phyloP scores from a whole-genome alignment of 2,797 vertebrate genomes.

The Etheostoma perlongum region DNA sequence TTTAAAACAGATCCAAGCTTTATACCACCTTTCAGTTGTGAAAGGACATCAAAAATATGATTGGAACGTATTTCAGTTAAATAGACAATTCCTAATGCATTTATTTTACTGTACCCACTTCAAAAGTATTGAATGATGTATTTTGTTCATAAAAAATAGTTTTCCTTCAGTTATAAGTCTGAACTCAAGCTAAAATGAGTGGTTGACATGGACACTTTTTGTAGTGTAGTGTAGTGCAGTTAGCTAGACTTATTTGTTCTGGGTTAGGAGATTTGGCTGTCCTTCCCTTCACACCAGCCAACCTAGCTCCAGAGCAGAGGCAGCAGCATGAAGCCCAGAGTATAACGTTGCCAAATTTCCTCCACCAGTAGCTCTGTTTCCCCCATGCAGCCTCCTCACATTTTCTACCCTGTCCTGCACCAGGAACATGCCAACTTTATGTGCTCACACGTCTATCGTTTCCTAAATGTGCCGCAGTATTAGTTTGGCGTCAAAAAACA shows the following conservation, averaged over 20 bases:
- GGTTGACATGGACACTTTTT: constrained; percentile 29
- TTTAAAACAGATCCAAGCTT: background rate
- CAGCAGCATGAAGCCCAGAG: constrained; percentile 68
- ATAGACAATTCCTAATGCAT: background rate
- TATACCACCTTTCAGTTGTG: background rate
- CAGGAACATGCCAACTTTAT: constrained; percentile 38
- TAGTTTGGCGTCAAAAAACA: constrained; percentile 15
- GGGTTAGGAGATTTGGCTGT: constrained; percentile 74
- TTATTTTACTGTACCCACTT: background rate
- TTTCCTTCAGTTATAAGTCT: background rate
- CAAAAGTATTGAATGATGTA: background rate
- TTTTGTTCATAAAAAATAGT: background rate
- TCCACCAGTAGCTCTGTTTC: constrained; percentile 57
- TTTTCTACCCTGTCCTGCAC: constrained; percentile 50
- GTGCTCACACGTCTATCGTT: constrained; percentile 16
- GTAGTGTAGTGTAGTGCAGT: constrained; percentile 33
- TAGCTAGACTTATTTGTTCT: constrained; percentile 63
- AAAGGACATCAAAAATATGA: background rate
- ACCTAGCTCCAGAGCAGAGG: constrained; percentile 66
- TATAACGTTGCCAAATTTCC: constrained; percentile 63
- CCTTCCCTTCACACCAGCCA: constrained; percentile 63
- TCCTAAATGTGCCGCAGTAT: constrained; percentile 22
- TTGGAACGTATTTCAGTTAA: background rate
- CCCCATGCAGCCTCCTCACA: constrained; percentile 47
- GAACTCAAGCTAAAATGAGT: background rate